Evolutionary conservation across 64 coral and sea anemone species (phyloP).

Genomic region (Montipora sp.): DNA sequence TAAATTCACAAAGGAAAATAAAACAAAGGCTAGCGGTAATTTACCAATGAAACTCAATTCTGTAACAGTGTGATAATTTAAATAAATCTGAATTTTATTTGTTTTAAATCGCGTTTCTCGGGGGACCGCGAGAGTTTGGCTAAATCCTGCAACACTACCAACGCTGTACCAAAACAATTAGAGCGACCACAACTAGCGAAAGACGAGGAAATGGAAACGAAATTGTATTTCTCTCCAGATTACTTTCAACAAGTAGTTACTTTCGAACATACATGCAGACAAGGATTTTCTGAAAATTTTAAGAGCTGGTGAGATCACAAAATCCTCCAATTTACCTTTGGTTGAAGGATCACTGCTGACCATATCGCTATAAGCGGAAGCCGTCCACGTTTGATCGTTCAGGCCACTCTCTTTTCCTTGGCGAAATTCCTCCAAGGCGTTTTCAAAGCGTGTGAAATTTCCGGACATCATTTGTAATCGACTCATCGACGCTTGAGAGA

Average conservation of each 20-base stretch:
- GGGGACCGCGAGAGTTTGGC: not conserved
- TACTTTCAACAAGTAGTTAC: conserved; percentile 30
- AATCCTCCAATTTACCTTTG: conserved; percentile 10
- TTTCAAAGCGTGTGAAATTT: conserved; percentile 6
- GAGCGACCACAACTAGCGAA: conserved; percentile 10
- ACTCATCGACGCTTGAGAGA: conserved; percentile 5
- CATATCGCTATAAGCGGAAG: not conserved
- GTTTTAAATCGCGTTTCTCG: conserved; percentile 12
- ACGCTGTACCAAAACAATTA: not conserved
- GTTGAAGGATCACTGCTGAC: conserved; percentile 1
- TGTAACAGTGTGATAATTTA: conserved; percentile 6
- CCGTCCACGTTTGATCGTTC: not conserved
- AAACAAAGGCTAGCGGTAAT: conserved; percentile 28
- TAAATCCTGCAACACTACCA: not conserved
- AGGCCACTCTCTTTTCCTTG: not conserved
- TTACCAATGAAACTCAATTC: not conserved
- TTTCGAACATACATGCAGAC: not conserved
- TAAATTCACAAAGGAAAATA: conserved; percentile 3
- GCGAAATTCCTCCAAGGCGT: conserved; percentile 1
- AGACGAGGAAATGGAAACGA: not conserved
- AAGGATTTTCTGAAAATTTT: not conserved
- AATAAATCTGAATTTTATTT: conserved; percentile 38
- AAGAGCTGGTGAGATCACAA: not conserved
- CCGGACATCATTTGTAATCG: conserved; percentile 4
- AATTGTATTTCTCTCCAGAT: not conserved